Base-by-base conservation (phyloP, 2,797 vertebrate genomes). In the Chlorospingus semifuscus region DNA sequence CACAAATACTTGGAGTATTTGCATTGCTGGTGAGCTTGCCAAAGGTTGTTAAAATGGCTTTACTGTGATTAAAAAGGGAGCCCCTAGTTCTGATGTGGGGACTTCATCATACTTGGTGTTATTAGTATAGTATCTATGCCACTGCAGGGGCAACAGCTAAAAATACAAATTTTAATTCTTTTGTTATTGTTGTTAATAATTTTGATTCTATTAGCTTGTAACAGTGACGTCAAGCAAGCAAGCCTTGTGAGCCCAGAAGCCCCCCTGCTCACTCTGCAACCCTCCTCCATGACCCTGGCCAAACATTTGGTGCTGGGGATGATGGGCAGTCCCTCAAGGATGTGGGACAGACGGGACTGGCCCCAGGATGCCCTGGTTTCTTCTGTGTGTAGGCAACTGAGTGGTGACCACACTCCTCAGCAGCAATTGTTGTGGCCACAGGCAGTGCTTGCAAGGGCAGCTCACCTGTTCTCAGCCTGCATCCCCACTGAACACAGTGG, bases 1-100 rank as follows among this genome's bases (percentile, higher is more conserved):
- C 57, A 74, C 83, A 84, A 82, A 59, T 39, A 57, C 80, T 95
- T 86, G 79, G 74, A 95, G 80, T 69, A 74, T 91, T 77, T 94
- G 77, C 71, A 56, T 83, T 88, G 83, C 44, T 91, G 72, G 74
- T 69, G 59, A 90, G 49, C 52, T 91, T 87, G 87, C 83, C 74
- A 79, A 84, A 94, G 59, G 2, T 60, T 70, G 76, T 89, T 79
- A 76, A 88, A 94, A 63, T 39, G 47, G 22, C 52, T 88, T 79
- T 78, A 34, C 34, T 72, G 42, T 60, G 69, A 70, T 75, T 83
- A 82, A 65, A 89, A 75, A 87, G n/a, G 47, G 66, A 89, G 29
- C 19, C 49, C 26, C 7, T 64, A 26, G 27, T 77, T 93, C 75
- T 85, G 42, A 70, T 52, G 41, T 74, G 44, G 47, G 8, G 12